phyloP scores from a whole-genome alignment of 2,797 vertebrate species.

The Choloepus didactylus region DNA sequence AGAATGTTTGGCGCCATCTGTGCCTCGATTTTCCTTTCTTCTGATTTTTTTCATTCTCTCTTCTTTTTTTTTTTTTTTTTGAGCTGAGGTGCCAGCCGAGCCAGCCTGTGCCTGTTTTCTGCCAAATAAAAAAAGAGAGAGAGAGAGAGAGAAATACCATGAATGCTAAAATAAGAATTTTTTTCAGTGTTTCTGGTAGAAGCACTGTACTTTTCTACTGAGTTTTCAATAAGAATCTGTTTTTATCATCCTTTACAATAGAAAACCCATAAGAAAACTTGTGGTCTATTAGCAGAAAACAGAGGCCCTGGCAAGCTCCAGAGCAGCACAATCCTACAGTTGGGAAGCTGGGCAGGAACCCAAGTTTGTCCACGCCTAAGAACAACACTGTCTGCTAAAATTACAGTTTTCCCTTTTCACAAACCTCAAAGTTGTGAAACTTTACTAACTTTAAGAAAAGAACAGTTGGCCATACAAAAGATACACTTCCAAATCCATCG shows the following conservation, averaged over 20 bases:
- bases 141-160: slow-evolving; percentile 68
- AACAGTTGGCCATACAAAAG: slow-evolving; percentile 82
- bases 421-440: slow-evolving; percentile 86
- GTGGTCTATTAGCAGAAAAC: slow-evolving; percentile 84
- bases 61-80: slow-evolving; percentile 69
- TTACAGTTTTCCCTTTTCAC: slow-evolving; percentile 86
- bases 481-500: slow-evolving; percentile 81
- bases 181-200: slow-evolving; percentile 76
- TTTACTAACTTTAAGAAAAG: slow-evolving; percentile 82
- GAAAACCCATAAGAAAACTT: slow-evolving; percentile 68
- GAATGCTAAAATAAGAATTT: slow-evolving; percentile 75
- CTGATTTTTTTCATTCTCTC: slow-evolving; percentile 61
- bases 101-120: slow-evolving; percentile 80
- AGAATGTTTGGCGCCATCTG: slow-evolving; percentile 80
- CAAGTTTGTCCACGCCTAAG: slow-evolving; percentile 77
- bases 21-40: slow-evolving; percentile 82
- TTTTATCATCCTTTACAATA: slow-evolving; percentile 72
- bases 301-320: slow-evolving; percentile 77
- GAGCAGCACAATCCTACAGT: slow-evolving; percentile 76
- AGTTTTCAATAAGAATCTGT: slow-evolving; percentile 70
- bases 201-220: slow-evolving; percentile 73
- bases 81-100: slow-evolving; percentile 81
- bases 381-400: slow-evolving; percentile 85
- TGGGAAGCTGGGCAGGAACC: slow-evolving; percentile 79
- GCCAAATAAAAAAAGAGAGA: slow-evolving; percentile 72